A percentile compares a stretch with the other conserved stretches of the same genome.
Conservation (phyloP, 2,888 invertebrate genomes). For the Apantesis nais region DNA sequence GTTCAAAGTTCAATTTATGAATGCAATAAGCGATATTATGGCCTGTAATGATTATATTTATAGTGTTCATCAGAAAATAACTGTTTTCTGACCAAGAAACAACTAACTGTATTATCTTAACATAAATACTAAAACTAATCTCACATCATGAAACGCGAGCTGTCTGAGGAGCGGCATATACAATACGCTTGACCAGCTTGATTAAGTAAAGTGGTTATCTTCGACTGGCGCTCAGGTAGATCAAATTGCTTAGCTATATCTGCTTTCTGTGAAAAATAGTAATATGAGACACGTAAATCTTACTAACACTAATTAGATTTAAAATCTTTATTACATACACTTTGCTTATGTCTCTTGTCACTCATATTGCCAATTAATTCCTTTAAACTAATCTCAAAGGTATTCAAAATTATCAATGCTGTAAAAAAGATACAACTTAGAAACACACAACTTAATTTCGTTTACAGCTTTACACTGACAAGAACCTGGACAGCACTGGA, state of each 20-base stretch:
- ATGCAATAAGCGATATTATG: too few relatives aligned
- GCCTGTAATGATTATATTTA: neutral
- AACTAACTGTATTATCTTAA: neutral
- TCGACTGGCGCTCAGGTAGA: conserved; percentile 95
- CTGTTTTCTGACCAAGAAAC: neutral
- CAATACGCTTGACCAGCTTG: conserved; percentile 97
- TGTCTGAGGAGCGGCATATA: conserved; percentile 96
- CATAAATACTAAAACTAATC: conserved; percentile 42
- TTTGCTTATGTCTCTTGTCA: conserved; percentile 76
- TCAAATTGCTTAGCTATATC: conserved; percentile 96
- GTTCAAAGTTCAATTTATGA: neutral
- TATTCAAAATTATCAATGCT: neutral
- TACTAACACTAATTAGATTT: neutral
- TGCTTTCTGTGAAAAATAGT: conserved; percentile 87
- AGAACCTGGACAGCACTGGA: too few relatives aligned
- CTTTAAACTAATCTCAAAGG: neutral
- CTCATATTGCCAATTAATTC: conserved; percentile 57
- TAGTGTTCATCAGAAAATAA: neutral
- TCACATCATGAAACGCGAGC: conserved; percentile 98
- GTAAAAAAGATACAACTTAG: neutral
- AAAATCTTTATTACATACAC: conserved; percentile 60
- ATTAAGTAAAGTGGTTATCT: conserved; percentile 94
- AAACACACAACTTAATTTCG: neutral
- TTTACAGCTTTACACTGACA: neutral
- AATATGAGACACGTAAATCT: conserved; percentile 8